Conservation (phyloP, 2,888 invertebrate genomes). For the Iselma pallidipennis region DNA sequence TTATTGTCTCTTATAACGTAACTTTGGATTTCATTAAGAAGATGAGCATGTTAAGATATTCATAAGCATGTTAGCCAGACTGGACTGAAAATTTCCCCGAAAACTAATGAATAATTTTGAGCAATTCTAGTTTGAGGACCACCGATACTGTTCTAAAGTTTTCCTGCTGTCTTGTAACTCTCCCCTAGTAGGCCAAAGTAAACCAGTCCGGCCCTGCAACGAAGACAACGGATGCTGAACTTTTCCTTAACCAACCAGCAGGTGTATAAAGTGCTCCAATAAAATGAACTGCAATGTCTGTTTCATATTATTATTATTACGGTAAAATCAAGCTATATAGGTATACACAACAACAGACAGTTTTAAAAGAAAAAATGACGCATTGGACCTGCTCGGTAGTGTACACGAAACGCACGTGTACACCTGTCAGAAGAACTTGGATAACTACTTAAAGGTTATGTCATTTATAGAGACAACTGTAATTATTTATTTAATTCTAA, state of each 20-base stretch:
- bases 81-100: too few species aligned
- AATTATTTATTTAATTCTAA: slow-evolving; percentile 14
- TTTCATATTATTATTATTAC: slow-evolving; percentile 15
- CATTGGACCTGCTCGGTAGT: slow-evolving; percentile 27
- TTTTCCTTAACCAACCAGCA: background rate
- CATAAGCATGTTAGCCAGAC: too few species aligned
- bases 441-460: slow-evolving; percentile 30
- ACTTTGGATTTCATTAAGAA: too few species aligned
- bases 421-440: slow-evolving; percentile 28
- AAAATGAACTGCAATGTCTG: background rate
- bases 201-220: too few species aligned
- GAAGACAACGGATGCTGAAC: background rate
- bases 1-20: too few species aligned
- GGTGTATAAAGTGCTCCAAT: background rate
- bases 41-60: background rate
- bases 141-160: too few species aligned
- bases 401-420: slow-evolving; percentile 22
- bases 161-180: too few species aligned
- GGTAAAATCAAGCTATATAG: slow-evolving; percentile 29
- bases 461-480: slow-evolving; percentile 17
- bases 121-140: too few species aligned
- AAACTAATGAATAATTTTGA: too few species aligned
- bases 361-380: slow-evolving; percentile 30
- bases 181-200: too few species aligned
- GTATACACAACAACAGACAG: too few species aligned